These are phyloP conservation scores for Drosophila mercatorum DNA, from an alignment of 2,888 invertebrate genomes.

Conservation along the genomic window DNA sequence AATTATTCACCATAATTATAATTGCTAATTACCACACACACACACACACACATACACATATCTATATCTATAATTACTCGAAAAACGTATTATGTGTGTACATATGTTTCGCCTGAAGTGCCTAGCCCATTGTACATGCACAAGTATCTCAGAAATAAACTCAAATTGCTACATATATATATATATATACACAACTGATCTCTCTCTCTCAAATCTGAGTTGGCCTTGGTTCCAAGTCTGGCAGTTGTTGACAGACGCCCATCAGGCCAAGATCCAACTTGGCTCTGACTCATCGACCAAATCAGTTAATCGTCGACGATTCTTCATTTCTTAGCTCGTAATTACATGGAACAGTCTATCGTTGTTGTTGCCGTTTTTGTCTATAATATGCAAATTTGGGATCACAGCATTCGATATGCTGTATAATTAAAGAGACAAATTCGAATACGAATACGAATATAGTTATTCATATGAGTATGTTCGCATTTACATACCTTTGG, in stretches of 20 bases:
- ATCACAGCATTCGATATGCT: conserved; percentile 38
- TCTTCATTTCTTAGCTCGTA: conserved; percentile 47
- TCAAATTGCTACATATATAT: conserved; percentile 30
- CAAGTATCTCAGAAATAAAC: conserved; percentile 42
- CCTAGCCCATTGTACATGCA: conserved; percentile 31
- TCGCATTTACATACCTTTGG: conserved; percentile 39
- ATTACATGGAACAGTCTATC: conserved; percentile 58
- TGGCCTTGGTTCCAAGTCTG: conserved; percentile 34
- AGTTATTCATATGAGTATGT: conserved; percentile 40
- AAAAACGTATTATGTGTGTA: conserved; percentile 20
- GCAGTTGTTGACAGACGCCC: conserved; percentile 34
- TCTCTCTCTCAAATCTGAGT: conserved; percentile 1
- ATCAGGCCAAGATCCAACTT: not conserved
- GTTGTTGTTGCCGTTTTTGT: conserved; percentile 21
- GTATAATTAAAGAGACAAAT: conserved; percentile 61
- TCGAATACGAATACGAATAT: conserved; percentile 25
- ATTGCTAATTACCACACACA: conserved; percentile 51
- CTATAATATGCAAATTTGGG: conserved; percentile 65
- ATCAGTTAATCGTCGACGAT: conserved; percentile 45
- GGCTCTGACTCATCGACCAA: conserved; percentile 56
- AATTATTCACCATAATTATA: conserved; percentile 56
- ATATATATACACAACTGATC: conserved; percentile 6
- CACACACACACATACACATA: not conserved
- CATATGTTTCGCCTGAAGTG: conserved; percentile 21
- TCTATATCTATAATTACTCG: conserved; percentile 34